Base-by-base conservation (phyloP, 2,113 vertebrate genomes). In the Urocitellus parryii region DNA sequence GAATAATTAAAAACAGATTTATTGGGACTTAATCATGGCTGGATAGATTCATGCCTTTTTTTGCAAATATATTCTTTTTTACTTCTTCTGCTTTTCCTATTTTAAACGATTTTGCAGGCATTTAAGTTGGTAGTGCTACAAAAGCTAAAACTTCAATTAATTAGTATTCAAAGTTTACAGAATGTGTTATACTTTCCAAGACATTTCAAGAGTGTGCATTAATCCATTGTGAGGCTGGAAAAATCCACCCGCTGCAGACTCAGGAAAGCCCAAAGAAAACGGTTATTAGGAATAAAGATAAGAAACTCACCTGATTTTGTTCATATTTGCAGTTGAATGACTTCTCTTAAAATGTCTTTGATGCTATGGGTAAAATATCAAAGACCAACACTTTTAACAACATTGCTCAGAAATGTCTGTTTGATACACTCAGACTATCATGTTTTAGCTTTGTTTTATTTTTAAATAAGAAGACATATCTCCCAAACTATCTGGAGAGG, bases 391-490 rank as follows among this genome's bases (percentile, higher is more conserved):
- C 91, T 97, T 97, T 88, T 77, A 95, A 85, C 67, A 96, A 58
- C 74, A 73, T 79, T 74, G 77, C 96, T 88, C 79, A 79, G 93
- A 98, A 98, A 97, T 81, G 87, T 96, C 97, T 96, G 68, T 96
- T 97, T 97, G 97, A 97, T 97, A 91, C 18, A 94, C 73, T 90
- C 5, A 96, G 72, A 77, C 65, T 72, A 84, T 77, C 90, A 68
- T 85, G 94, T 86, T 97, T 95, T 88, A 90, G 29, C 94, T 97
- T 97, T 97, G 95, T 98, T 92, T 98, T 97, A 96, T 98, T 90
- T 98, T 97, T 91, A 97, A 97, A 96, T 84, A 97, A 95, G 91
- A 97, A 98, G 96, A 45, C 24, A 0, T 97, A 97, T 96, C 98
- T 98, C 89, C 73, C 77, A 95, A 97, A 93, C 73, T 90, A 72